Evolutionary conservation across 1,140 invertebrate species (phyloP).

Genomic region (Sycophila sp.): DNA sequence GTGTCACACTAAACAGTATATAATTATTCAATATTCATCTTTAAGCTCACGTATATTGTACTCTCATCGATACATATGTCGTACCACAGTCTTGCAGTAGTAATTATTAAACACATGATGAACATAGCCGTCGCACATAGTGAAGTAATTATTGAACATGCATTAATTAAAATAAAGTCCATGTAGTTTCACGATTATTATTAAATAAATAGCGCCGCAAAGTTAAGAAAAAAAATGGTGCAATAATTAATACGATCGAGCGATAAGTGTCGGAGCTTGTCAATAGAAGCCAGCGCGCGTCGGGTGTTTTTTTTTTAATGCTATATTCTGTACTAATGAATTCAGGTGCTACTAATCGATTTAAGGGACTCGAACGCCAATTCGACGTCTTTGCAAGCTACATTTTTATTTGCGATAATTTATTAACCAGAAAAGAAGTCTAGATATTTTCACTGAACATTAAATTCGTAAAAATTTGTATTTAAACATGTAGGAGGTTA

Average conservation of each 20-base stretch:
- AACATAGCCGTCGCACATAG: slow-evolving; percentile 31
- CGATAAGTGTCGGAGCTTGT: slow-evolving; percentile 14
- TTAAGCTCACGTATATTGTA: slow-evolving; percentile 25
- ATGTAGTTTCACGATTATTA: slow-evolving; percentile 18
- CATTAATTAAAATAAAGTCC: slow-evolving; percentile 15
- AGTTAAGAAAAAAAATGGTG: slow-evolving; percentile 22
- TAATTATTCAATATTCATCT: slow-evolving; percentile 9
- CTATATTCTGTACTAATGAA: background rate
- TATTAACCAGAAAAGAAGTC: too few relatives aligned
- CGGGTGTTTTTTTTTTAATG: background rate
- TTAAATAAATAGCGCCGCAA: slow-evolving; percentile 6
- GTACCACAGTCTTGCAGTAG: slow-evolving; percentile 13
- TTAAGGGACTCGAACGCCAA: background rate
- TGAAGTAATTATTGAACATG: slow-evolving; percentile 26
- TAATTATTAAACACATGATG: slow-evolving; percentile 26
- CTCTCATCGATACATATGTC: slow-evolving; percentile 25
- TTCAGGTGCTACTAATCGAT: background rate
- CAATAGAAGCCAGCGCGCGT: slow-evolving; percentile 28
- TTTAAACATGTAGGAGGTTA: slow-evolving; percentile 29
- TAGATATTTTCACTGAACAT: background rate
- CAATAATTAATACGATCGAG: slow-evolving; percentile 28
- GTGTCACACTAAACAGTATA: slow-evolving; percentile 12
- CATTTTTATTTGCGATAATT: background rate
- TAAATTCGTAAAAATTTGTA: slow-evolving; percentile 5
- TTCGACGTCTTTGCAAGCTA: background rate